Percentiles rank a stretch among this genome's conserved stretches.
These are phyloP conservation scores for Heteromurus nitidus DNA, from an alignment of 2,888 invertebrate genomes.

Conservation along the genomic window DNA sequence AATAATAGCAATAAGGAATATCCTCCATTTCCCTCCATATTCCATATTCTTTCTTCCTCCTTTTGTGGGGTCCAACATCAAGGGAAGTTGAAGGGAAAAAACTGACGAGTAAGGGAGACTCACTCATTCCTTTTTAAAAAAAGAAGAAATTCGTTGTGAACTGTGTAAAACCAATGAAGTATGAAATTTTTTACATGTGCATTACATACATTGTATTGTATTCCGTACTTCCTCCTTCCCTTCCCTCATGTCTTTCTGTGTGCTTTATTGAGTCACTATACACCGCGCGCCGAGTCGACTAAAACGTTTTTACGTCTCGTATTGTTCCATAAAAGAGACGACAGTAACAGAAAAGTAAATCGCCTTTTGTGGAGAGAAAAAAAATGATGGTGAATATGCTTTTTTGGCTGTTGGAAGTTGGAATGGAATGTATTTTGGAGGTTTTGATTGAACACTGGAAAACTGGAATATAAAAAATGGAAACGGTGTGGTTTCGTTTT, in stretches of 20 bases:
- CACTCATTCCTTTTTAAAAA: neutral
- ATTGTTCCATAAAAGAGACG: slow-evolving; percentile 4
- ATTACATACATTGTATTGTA: too few species aligned
- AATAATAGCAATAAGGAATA: slow-evolving; percentile 52
- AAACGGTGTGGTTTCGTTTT: too few species aligned
- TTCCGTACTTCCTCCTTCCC: neutral
- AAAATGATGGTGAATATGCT: neutral
- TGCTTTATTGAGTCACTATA: too few species aligned
- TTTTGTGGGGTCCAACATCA: neutral
- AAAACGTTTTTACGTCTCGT: too few species aligned
- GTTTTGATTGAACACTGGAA: too few species aligned
- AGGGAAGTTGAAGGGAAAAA: neutral
- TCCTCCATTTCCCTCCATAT: slow-evolving; percentile 28
- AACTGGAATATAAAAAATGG: too few species aligned
- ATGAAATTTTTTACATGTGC: slow-evolving; percentile 33
- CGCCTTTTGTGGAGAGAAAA: neutral
- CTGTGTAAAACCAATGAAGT: slow-evolving; percentile 53
- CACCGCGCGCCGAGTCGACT: too few species aligned
- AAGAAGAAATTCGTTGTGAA: slow-evolving; percentile 33
- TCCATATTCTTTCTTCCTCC: neutral
- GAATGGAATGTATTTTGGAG: neutral
- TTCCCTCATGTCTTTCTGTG: neutral
- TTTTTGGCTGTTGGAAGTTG: too few species aligned
- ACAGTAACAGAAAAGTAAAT: neutral
- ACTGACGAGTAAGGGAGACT: neutral